Percentiles rank a stretch among this genome's conserved stretches.
Conservation (phyloP, 2,113 vertebrate genomes). For the Chaenogobius annularis region DNA sequence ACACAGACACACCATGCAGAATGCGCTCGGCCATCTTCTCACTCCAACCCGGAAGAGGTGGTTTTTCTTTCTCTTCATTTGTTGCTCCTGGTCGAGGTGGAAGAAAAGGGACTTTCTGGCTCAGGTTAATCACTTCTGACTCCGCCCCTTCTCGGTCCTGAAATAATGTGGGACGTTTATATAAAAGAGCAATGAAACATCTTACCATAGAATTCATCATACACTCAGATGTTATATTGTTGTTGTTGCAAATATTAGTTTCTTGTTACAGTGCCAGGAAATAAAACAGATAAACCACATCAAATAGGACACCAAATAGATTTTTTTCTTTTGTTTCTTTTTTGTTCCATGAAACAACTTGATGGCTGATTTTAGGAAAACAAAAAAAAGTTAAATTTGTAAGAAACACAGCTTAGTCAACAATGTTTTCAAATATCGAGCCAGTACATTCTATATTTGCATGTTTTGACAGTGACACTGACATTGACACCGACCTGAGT, state of each 20-base stretch:
- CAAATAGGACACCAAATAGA: too few species aligned
- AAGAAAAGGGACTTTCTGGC: conserved; percentile 77
- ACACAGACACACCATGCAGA: conserved; percentile 80
- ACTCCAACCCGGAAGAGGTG: conserved; percentile 88
- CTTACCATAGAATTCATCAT: not conserved
- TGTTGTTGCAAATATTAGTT: not conserved
- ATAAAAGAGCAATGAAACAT: not conserved
- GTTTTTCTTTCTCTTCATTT: conserved; percentile 66
- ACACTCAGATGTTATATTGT: not conserved
- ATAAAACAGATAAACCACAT: not conserved
- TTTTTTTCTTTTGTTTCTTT: too few species aligned
- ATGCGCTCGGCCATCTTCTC: conserved; percentile 91
- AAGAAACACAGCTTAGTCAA: too few species aligned
- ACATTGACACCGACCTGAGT: conserved; percentile 81
- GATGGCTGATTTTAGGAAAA: too few species aligned
- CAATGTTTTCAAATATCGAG: not conserved
- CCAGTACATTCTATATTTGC: not conserved
- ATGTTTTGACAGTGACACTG: not conserved
- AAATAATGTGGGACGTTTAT: conserved; percentile 1
- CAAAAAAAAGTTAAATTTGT: too few species aligned
- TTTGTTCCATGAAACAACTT: too few species aligned
- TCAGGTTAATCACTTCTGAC: conserved; percentile 80
- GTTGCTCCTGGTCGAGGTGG: conserved; percentile 62
- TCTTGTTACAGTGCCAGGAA: not conserved
- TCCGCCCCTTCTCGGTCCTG: conserved; percentile 77